phyloP scores from a whole-genome alignment of 2,113 vertebrate genomes.

The Leptosomus discolor region DNA sequence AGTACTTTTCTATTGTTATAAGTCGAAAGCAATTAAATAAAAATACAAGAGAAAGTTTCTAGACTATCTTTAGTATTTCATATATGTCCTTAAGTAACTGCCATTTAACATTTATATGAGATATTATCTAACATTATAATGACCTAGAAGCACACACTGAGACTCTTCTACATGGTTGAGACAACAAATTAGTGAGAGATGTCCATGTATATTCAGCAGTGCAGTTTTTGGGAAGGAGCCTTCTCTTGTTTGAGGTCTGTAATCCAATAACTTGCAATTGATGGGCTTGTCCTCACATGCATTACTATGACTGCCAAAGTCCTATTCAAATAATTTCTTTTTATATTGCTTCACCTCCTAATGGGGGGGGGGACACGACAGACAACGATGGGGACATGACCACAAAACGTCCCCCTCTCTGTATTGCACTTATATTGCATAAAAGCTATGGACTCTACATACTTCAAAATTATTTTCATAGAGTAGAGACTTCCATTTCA shows the following conservation, averaged over 20 bases:
- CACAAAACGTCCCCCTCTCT: background rate
- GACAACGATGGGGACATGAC: no score
- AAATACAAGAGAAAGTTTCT: constrained; percentile 81
- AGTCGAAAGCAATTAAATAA: constrained; percentile 95
- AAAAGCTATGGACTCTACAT: background rate
- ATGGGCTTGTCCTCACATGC: background rate
- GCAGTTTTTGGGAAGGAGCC: background rate
- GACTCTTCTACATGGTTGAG: constrained; percentile 51
- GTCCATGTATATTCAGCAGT: background rate
- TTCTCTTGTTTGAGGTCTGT: background rate
- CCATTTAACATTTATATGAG: constrained; percentile 74
- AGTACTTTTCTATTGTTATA: constrained; percentile 89
- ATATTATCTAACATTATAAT: constrained; percentile 76
- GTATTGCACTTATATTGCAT: background rate
- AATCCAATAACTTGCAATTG: background rate
- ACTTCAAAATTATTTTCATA: background rate
- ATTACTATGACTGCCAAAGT: background rate
- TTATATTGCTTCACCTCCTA: background rate
- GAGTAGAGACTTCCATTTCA: background rate
- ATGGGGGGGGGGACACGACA: background rate
- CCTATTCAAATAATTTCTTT: background rate
- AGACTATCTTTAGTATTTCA: constrained; percentile 83
- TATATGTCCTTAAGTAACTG: constrained; percentile 70
- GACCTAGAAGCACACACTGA: constrained; percentile 63
- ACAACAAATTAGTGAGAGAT: constrained; percentile 38